Percentiles rank a stretch among this genome's conserved stretches.
These are phyloP conservation scores for Prochilodus magdalenae DNA, from an alignment of 2,113 vertebrate species.

Conservation along the genomic window DNA sequence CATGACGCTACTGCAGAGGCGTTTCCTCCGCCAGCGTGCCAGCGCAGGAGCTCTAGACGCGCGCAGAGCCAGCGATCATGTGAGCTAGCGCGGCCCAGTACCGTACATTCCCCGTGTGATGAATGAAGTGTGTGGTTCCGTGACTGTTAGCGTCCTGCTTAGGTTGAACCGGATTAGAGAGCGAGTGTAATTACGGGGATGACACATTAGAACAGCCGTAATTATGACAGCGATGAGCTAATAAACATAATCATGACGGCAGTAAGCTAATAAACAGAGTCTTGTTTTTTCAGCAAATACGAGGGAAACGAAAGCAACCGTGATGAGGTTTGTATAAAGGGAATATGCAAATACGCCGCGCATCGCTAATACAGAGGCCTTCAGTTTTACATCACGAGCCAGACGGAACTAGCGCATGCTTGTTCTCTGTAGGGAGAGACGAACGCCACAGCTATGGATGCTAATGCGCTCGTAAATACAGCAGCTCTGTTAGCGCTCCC, in stretches of 20 bases:
- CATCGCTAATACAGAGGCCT: background rate
- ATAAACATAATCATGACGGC: conserved; percentile 12
- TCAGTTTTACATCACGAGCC: background rate
- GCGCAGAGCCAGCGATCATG: too few relatives aligned
- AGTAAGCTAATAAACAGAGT: conserved; percentile 16
- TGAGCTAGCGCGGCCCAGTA: too few relatives aligned
- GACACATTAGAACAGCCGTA: background rate
- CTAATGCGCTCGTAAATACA: background rate
- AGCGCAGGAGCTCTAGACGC: too few relatives aligned
- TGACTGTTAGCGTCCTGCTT: conserved; percentile 23
- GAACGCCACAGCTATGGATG: background rate
- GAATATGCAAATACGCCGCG: conserved; percentile 7
- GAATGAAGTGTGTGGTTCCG: background rate
- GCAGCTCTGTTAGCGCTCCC: background rate
- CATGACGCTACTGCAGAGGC: too few relatives aligned
- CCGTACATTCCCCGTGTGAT: too few relatives aligned
- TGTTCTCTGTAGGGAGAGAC: background rate
- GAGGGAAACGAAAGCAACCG: background rate
- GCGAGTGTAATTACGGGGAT: background rate
- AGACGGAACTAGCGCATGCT: background rate
- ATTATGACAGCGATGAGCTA: conserved; percentile 15
- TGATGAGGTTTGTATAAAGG: conserved; percentile 9
- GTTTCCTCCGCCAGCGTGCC: too few relatives aligned
- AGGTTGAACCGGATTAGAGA: background rate
- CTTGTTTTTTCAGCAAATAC: conserved; percentile 13